phyloP scores from a whole-genome alignment of 2,888 invertebrate species.

The Lottia scabra region DNA sequence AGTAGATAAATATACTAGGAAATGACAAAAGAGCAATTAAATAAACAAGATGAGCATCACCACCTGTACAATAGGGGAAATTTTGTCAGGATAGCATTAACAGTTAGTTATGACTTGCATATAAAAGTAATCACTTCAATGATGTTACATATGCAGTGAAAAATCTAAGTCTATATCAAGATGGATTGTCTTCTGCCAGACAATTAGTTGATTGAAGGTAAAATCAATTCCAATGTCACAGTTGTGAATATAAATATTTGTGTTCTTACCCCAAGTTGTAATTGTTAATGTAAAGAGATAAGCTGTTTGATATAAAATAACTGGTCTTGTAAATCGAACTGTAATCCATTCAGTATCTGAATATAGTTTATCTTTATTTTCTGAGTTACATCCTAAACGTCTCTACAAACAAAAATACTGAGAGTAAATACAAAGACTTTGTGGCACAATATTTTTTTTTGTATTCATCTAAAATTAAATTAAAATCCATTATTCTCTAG shows the following conservation, averaged over 20 bases:
- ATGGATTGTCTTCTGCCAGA: no score
- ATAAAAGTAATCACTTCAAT: no score
- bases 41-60: not conserved
- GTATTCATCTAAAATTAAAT: no score
- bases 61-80: not conserved
- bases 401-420: constrained; percentile 35
- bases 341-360: constrained; percentile 40
- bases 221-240: no score
- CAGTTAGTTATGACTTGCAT: no score
- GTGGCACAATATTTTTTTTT: not conserved
- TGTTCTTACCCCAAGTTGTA: constrained; percentile 50
- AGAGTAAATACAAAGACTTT: constrained; percentile 9
- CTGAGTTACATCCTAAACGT: constrained; percentile 42
- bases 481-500: no score
- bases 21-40: not conserved
- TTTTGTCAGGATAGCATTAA: not conserved
- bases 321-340: constrained; percentile 40
- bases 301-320: constrained; percentile 36
- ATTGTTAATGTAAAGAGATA: constrained; percentile 47
- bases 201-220: no score
- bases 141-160: no score
- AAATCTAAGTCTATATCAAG: no score
- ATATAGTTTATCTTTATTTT: constrained; percentile 43
- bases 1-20: no score
- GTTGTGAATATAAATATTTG: not conserved